Conservation (phyloP, 2,113 vertebrate species). For the Antennarius striatus region DNA sequence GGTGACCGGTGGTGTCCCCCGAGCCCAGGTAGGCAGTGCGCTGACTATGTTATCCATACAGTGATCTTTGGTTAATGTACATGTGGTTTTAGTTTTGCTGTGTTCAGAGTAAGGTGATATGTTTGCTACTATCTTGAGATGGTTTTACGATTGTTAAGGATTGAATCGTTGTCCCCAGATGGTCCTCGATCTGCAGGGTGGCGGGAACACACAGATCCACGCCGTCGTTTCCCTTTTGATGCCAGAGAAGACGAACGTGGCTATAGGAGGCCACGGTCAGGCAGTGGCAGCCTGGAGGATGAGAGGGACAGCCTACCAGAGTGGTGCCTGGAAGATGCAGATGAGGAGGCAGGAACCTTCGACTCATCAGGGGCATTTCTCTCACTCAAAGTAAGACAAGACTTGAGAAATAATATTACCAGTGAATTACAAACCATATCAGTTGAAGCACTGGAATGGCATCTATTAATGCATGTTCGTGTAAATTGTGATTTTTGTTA, state of each 20-base stretch:
- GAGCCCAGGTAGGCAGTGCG: slow-evolving; percentile 87
- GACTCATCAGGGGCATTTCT: slow-evolving; percentile 97
- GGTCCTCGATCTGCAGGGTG: slow-evolving; percentile 89
- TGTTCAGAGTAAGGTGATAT: neutral
- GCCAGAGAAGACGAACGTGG: slow-evolving; percentile 93
- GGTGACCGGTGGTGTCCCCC: slow-evolving; percentile 91
- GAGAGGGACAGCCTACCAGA: slow-evolving; percentile 95
- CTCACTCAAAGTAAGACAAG: slow-evolving; percentile 86
- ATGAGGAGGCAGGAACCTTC: slow-evolving; percentile 97
- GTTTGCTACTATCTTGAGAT: neutral
- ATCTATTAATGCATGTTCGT: neutral
- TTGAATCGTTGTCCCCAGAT: slow-evolving; percentile 69
- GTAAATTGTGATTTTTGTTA: neutral
- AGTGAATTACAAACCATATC: neutral
- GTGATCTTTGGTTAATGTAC: slow-evolving; percentile 34
- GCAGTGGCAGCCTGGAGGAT: slow-evolving; percentile 93
- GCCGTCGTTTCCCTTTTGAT: slow-evolving; percentile 92
- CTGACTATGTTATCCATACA: slow-evolving; percentile 11
- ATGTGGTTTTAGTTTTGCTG: slow-evolving; percentile 1
- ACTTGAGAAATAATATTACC: neutral
- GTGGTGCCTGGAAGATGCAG: slow-evolving; percentile 97
- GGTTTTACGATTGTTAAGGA: neutral
- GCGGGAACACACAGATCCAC: slow-evolving; percentile 92
- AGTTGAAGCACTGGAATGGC: neutral
- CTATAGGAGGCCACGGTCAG: slow-evolving; percentile 90